A percentile compares a stretch with the other conserved stretches of the same genome.
phyloP scores from a whole-genome alignment of 2,113 vertebrate genomes.

The Psilopogon haemacephalus region DNA sequence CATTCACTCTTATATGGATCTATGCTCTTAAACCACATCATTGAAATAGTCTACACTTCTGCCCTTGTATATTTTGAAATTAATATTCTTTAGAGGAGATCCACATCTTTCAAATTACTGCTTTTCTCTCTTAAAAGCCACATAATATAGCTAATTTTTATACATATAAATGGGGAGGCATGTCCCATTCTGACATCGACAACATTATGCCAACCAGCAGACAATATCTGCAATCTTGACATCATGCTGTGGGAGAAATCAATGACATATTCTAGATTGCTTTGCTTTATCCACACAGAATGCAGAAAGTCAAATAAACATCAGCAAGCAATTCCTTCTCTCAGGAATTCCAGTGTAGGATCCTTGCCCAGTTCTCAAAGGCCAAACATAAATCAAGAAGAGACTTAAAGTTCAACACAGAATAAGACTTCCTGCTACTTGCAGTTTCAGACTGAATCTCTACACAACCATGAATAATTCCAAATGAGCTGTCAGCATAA shows the following conservation, averaged over 20 bases:
- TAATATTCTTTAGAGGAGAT: background rate
- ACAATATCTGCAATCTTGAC: background rate
- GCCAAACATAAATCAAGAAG: background rate
- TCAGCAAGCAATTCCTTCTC: background rate
- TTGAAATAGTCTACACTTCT: background rate
- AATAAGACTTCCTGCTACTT: background rate
- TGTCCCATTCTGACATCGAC: background rate
- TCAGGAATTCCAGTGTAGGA: background rate
- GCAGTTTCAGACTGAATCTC: background rate
- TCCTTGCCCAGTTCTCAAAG: background rate
- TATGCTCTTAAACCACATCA: background rate
- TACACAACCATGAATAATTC: background rate
- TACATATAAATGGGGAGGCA: rapidly evolving
- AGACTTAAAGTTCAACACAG: background rate
- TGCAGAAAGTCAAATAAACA: background rate
- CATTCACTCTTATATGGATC: background rate
- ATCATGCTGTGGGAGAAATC: background rate
- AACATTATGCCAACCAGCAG: background rate
- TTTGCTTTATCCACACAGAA: background rate
- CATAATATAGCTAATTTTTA: background rate
- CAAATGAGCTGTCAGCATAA: background rate
- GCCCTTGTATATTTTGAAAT: background rate
- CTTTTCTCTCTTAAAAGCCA: slow-evolving; percentile 1
- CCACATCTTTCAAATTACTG: background rate
- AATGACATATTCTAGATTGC: background rate